Percentiles rank a stretch among this genome's conserved stretches.
phyloP scores from a whole-genome alignment of 2,797 vertebrate species.

The Gallinago stenura region DNA sequence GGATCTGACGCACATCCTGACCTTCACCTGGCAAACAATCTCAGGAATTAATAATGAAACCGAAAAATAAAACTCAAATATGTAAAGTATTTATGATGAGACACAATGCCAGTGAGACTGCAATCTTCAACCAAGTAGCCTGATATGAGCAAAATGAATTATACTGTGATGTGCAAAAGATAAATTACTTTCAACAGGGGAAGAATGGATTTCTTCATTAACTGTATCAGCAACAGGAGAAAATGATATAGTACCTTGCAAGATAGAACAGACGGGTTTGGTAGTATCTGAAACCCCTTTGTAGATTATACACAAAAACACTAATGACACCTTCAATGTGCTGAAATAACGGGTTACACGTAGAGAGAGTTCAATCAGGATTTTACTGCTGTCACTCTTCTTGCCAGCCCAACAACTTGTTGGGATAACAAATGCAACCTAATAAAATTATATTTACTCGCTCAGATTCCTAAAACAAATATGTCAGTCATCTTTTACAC shows the following conservation, averaged over 20 bases:
- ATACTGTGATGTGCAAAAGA: neutral
- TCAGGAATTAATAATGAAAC: neutral
- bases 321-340: neutral
- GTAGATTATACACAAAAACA: neutral
- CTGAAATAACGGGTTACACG: neutral
- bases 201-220: conserved; percentile 54
- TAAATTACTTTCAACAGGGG: conserved; percentile 5
- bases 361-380: neutral
- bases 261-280: neutral
- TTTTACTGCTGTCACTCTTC: neutral
- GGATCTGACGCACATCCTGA: neutral
- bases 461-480: neutral
- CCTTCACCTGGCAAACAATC: neutral
- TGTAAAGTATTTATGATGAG: neutral
- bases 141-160: neutral
- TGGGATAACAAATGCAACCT: neutral
- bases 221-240: neutral
- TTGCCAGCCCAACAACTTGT: neutral
- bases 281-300: neutral
- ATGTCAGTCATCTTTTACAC: neutral
- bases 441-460: neutral
- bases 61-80: neutral
- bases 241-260: neutral
- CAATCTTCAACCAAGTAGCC: neutral
- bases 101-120: neutral